Evolutionary conservation across 2,113 vertebrate genomes (phyloP), one percentile per base, ranked within the genome.

Genomic region (Lampris incognitus): DNA sequence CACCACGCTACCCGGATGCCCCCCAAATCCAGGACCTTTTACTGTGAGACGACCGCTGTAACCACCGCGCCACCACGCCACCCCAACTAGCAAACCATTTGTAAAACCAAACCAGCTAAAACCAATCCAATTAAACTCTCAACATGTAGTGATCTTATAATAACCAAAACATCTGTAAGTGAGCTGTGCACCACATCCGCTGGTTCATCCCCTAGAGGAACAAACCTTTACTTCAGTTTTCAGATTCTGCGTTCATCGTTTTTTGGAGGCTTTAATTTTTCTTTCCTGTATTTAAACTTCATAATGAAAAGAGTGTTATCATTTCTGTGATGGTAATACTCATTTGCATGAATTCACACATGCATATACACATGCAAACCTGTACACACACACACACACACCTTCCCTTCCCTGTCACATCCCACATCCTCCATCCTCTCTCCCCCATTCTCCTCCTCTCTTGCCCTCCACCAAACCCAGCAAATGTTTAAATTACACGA

Each of bases 401-500:
- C 75, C 39, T 66, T 63, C 78, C 58, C 60, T 65, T 72, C 48
- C 51, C 61, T 74, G 78, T 82, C 86, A 82, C 78, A 74, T 44
- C 44, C 66, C 46, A 8, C 44, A 69, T 88, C 74, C 83, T 73
- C 70, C 69, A 74, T 68, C 75, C 79, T 69, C 84, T 42, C 24
- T 77, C 66, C 77, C 62, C 60, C 83, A 55, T 71, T 75, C 76
- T 77, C 66, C 57, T 65, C 41, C 36, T 37, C 13, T 44, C 72
- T 60, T 63, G 79, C 85, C 80, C 82, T 76, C 81, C 83, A 81
- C 78, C 86, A 87, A 87, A 90, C 83, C 89, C 82, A 85, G 90
- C 87, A 90, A 91, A 93, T 94, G 92, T 93, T 94, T 94, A 94
- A 94, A 94, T 94, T 94, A 92, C 92, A 94, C 91, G 90, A 92